Conservation (phyloP, 2,888 invertebrate genomes). For the Choreutis nemorana region DNA sequence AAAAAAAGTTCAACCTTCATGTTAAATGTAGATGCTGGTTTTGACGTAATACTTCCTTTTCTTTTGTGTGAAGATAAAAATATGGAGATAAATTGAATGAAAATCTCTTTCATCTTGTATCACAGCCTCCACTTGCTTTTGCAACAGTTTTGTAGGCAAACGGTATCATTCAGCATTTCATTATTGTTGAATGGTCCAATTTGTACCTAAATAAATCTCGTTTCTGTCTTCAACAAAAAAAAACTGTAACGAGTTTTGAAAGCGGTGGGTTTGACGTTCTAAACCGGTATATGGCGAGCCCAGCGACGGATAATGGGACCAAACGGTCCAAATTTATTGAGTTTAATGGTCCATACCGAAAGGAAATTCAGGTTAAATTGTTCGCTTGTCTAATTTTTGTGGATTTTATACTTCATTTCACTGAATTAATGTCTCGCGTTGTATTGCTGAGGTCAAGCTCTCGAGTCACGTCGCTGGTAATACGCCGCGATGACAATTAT, state of each 20-base stretch:
- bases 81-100: background rate
- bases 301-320: constrained; percentile 57
- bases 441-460: no score
- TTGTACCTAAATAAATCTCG: constrained; percentile 49
- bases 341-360: constrained; percentile 49
- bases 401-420: constrained; percentile 47
- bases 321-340: constrained; percentile 61
- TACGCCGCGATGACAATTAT: no score
- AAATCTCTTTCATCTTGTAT: no score
- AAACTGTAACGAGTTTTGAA: constrained; percentile 45
- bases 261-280: constrained; percentile 40
- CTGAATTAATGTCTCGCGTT: constrained; percentile 27
- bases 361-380: constrained; percentile 48
- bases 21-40: background rate
- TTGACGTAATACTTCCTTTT: background rate
- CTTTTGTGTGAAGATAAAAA: background rate
- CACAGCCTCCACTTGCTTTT: no score
- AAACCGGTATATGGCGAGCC: constrained; percentile 43
- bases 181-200: constrained; percentile 34
- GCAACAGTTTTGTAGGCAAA: no score
- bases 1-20: no score
- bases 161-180: no score
- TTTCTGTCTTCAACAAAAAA: constrained; percentile 43
- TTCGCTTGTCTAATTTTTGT: constrained; percentile 55
- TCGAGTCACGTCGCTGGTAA: no score